Evolutionary conservation across 1,140 invertebrate genomes (phyloP).

Genomic region (Aethina tumida): DNA sequence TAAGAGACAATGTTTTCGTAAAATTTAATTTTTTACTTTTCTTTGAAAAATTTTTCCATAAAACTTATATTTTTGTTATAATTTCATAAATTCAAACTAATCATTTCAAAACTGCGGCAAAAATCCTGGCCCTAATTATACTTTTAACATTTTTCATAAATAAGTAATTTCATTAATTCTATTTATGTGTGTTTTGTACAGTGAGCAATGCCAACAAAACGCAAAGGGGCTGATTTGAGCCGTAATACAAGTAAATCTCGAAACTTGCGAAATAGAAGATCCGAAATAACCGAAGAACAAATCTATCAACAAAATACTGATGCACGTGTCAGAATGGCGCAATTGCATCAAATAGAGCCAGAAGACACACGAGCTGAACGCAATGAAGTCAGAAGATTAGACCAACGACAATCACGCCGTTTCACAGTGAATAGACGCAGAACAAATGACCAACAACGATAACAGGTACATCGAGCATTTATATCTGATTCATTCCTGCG

Average conservation of each 20-base stretch:
- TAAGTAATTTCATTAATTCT: conserved; percentile 11
- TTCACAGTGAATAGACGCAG: conserved; percentile 21
- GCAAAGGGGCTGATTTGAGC: conserved; percentile 17
- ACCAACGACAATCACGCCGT: conserved; percentile 17
- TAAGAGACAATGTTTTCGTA: too few relatives aligned
- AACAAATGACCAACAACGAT: conserved; percentile 30
- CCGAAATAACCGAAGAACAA: conserved; percentile 21
- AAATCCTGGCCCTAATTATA: conserved; percentile 6
- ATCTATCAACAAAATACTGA: conserved; percentile 22
- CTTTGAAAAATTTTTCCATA: too few relatives aligned
- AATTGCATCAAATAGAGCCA: conserved; percentile 18
- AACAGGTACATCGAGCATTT: conserved; percentile 31
- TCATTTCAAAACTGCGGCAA: too few relatives aligned
- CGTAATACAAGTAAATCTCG: conserved; percentile 10
- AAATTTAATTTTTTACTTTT: too few relatives aligned
- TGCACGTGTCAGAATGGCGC: conserved; percentile 21
- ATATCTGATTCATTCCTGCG: conserved; percentile 32
- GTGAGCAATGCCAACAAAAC: conserved; percentile 15
- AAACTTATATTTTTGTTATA: too few relatives aligned
- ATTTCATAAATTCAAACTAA: too few relatives aligned
- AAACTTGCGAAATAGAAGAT: conserved; percentile 19
- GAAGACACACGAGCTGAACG: conserved; percentile 22
- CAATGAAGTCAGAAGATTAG: conserved; percentile 17
- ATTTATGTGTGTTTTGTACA: conserved; percentile 13
- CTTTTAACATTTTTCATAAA: conserved; percentile 5